phyloP scores from a whole-genome alignment of 2,113 vertebrate genomes.

The Motacilla tschutschensis region DNA sequence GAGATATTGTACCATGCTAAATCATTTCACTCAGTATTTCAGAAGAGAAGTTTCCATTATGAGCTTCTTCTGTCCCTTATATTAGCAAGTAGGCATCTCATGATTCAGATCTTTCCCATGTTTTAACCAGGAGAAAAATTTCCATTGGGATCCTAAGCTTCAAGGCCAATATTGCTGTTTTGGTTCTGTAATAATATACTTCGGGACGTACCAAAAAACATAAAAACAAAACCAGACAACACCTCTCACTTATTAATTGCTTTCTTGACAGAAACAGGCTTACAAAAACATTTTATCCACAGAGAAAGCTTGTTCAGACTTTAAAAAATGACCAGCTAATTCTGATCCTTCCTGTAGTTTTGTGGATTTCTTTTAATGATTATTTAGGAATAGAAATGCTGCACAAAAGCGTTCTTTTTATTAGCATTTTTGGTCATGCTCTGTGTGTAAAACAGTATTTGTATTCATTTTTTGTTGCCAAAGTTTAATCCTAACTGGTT shows the following conservation, averaged over 20 bases:
- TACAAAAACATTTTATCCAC: background rate
- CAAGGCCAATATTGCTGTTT: background rate
- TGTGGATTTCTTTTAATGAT: background rate
- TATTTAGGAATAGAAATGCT: background rate
- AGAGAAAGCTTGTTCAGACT: background rate
- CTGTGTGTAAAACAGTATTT: background rate
- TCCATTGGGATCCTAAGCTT: background rate
- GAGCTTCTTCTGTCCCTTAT: background rate
- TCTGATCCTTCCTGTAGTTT: background rate
- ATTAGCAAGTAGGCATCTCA: background rate
- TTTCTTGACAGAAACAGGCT: background rate
- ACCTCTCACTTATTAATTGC: background rate
- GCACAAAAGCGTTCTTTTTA: background rate
- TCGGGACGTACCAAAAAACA: background rate
- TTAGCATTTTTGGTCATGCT: background rate
- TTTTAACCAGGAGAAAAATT: background rate
- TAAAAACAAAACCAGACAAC: background rate
- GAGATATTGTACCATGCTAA: background rate
- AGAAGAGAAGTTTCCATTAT: background rate
- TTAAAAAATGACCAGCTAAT: background rate
- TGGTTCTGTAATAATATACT: background rate
- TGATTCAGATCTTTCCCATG: background rate
- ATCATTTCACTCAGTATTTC: background rate
- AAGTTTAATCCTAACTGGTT: background rate
- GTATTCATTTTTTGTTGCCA: background rate